Base-by-base conservation (phyloP, 1,140 invertebrate genomes). In the Lysiphlebus fabarum region DNA sequence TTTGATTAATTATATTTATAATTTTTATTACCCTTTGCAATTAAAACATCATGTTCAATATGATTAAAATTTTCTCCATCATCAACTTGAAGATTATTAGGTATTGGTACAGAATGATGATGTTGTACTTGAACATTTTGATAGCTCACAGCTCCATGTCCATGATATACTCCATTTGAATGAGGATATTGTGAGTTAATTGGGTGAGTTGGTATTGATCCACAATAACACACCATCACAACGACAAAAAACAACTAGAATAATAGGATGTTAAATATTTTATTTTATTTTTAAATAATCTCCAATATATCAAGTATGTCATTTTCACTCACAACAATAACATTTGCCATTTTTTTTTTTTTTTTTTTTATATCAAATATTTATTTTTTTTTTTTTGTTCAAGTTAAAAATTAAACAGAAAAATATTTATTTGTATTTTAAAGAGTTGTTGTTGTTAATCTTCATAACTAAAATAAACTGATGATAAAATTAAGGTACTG, bases 81-180 rank as follows among this genome's bases (percentile, higher is more conserved):
- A 40, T 65, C 59, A 51, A 64, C 59, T n/a, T 62, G 61, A 6
- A 65, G 65, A 51, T 71, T 53, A 3, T 56, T 63, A 0, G 68
- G 62, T 53, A 72, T 53, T 47, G 66, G 59, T 14, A 70, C 57
- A 17, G 64, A 64, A n/a, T 55, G 62, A 26, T 68, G 66, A 60
- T 67, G 69, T 49, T 74, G 58, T 11, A 70, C 54, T 14, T 70
- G 56, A 12, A 71, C 68, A 33, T 70, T 72, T 55, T 73, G 73
- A 64, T 75, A 76, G 63, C 73, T 74, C 40, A 69, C 72, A 33
- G 75, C 72, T 42, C 73, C 72, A 26, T 71, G 67, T 3, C 71
- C 69, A 45, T 73, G 74, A 66, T 76, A 65, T 42, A 72, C 61
- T 5, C 68, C 57, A 14, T 65, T 69, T n/a, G 71, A 71, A 62